Evolutionary conservation across 1,140 invertebrate species (phyloP), one percentile per base, ranked within the genome.

Genomic region (Berghia stephanieae): DNA sequence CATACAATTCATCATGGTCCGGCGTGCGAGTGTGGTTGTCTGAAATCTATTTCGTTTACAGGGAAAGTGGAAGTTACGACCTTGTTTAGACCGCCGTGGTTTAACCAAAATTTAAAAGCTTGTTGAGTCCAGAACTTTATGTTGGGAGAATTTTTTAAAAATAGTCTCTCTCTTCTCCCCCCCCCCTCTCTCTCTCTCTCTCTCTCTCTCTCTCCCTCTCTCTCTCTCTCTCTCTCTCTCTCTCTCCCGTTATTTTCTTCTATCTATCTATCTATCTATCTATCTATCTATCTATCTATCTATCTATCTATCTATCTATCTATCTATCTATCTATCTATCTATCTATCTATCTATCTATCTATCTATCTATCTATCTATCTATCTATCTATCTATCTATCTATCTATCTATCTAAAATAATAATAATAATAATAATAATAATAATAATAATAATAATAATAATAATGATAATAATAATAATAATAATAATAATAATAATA

Each of bases 121-220:
- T n/a, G n/a, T n/a, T n/a, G n/a, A n/a, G n/a, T n/a, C n/a, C n/a
- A n/a, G n/a, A n/a, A n/a, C n/a, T n/a, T n/a, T n/a, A n/a, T n/a
- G n/a, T n/a, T n/a, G n/a, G n/a, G n/a, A n/a, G n/a, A n/a, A n/a
- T n/a, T n/a, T n/a, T n/a, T n/a, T n/a, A n/a, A n/a, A n/a, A n/a
- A n/a, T n/a, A n/a, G n/a, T 75, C 72, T 75, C n/a, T 63, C 72
- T 75, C 52, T 57, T 55, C 24, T 42, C 63, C 49, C 40, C 34
- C 63, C 49, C 63, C 34, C 63, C 72, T 75, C 13, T 63, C 55
- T 46, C 52, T 52, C 66, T 77, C 42, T 77, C 66, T 77, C 27
- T 68, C 43, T 75, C 52, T 75, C 72, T 75, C 13, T 63, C 52
- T 75, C 72, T 75, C 72, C 63, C 72, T 60, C 36, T 40, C 73